Conservation (phyloP, 2,888 invertebrate species). For the Polyommatus icarus region DNA sequence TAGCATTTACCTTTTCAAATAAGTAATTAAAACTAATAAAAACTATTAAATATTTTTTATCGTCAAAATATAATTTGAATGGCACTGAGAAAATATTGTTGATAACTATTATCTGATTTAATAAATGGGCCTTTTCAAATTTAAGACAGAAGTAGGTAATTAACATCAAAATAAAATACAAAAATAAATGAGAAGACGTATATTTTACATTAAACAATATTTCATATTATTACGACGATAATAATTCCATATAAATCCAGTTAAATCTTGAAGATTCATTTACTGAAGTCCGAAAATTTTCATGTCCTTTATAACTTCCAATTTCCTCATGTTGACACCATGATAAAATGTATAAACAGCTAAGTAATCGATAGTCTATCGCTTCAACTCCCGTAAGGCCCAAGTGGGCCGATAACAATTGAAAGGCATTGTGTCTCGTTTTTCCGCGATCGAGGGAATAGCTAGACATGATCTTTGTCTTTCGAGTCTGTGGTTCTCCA, state of each 20-base stretch:
- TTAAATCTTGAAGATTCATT: constrained; percentile 22
- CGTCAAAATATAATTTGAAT: no score
- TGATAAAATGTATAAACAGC: constrained; percentile 2
- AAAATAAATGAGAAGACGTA: constrained; percentile 56
- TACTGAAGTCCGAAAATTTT: constrained; percentile 6
- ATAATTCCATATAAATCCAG: constrained; percentile 24
- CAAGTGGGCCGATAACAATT: no score
- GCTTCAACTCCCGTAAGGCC: no score
- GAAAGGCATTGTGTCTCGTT: no score
- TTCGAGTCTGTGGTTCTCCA: not conserved
- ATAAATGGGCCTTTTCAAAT: not conserved
- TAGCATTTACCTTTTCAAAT: not conserved
- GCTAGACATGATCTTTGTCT: not conserved
- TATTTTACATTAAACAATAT: constrained; percentile 58
- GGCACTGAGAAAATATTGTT: not conserved
- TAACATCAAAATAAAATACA: constrained; percentile 41
- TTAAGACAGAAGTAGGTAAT: not conserved
- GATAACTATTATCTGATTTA: not conserved
- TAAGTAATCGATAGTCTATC: not conserved
- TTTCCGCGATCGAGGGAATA: no score
- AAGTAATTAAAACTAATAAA: not conserved
- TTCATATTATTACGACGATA: constrained; percentile 26
- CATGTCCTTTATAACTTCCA: not conserved
- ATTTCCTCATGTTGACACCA: not conserved
- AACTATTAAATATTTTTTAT: no score